Evolutionary conservation across 1,140 invertebrate genomes (phyloP).

Genomic region (Phocides pigmalion): DNA sequence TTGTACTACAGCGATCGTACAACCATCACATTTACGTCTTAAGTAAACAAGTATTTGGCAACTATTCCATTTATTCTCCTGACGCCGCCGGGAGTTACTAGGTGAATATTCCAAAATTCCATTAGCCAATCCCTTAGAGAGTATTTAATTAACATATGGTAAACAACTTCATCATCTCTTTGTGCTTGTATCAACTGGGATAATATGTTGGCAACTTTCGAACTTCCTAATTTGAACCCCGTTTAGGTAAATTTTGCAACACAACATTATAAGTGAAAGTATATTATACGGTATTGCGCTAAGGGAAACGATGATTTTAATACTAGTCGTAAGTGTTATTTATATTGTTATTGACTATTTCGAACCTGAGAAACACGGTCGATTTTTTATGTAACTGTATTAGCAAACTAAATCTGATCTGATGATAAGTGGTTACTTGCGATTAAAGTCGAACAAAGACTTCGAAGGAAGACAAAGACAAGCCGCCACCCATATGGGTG

Average conservation of each 20-base stretch:
- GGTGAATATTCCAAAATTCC: conserved; percentile 55
- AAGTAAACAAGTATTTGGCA: conserved; percentile 23
- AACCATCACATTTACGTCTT: conserved; percentile 1
- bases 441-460: too few relatives aligned
- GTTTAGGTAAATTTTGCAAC: conserved; percentile 17
- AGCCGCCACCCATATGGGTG: too few relatives aligned
- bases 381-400: too few relatives aligned
- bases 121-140: conserved; percentile 55
- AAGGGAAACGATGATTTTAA: too few relatives aligned
- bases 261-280: conserved; percentile 1
- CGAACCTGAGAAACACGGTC: too few relatives aligned
- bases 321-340: too few relatives aligned
- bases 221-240: conserved; percentile 26
- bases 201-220: conserved; percentile 30
- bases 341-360: too few relatives aligned
- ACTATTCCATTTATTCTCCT: conserved; percentile 34
- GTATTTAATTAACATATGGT: conserved; percentile 65
- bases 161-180: conserved; percentile 60
- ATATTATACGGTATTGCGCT: too few relatives aligned
- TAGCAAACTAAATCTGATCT: too few relatives aligned
- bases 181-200: conserved; percentile 39
- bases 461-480: too few relatives aligned
- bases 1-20: not conserved
- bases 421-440: too few relatives aligned
- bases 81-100: conserved; percentile 33